Evolutionary conservation across 2,888 invertebrate species (phyloP), one percentile per base, ranked within the genome.

Genomic region (Epinotia nisella): DNA sequence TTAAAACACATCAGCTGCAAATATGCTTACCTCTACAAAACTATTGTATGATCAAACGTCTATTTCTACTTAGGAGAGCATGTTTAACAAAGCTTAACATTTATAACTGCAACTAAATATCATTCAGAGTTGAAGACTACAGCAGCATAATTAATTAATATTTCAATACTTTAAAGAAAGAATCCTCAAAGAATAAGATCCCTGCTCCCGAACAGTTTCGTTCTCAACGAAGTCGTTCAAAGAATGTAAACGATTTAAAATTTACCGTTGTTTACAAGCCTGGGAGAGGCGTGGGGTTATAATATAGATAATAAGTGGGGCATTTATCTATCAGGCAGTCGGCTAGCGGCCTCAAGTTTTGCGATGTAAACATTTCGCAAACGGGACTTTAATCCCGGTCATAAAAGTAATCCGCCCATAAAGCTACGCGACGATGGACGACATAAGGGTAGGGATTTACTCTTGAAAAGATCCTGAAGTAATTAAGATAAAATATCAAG

Each of bases 371-470:
- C 92, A 93, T 92, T 90, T 91, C 89, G 87, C 88, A 90, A 92
- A 90, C 88, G 89, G 87, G 87, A 88, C 87, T 90, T 90, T 92
- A 93, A 92, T 92, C 92, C 91, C 81, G 86, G 85, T 87, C 90
- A 91, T 93, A 92, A 93, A 93, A 93, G 91, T 93, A 93, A 93
- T 93, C 92, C 90, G 85, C 88, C 89, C 92, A 91, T 93, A 93
- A 93, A 93, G 89, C 91, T 90, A 89, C 90, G 88, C 91, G 88
- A 90, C 91, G 92, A 92, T 92, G 92, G 92, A 92, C 92, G 92
- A 88, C 91, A 89, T 89, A 90, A 92, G 93, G 92, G 92, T 90
- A 88, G 85, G 92, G 92, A 91, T 93, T 92, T 89, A 85, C 88
- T 89, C 90, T 79, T 85, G 88, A 90, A 90, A 93, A 92, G 93